Percentiles rank a stretch among this genome's conserved stretches.
Evolutionary conservation across 2,113 vertebrate species (phyloP).

Genomic region (Boulengeromyrus knoepffleri): DNA sequence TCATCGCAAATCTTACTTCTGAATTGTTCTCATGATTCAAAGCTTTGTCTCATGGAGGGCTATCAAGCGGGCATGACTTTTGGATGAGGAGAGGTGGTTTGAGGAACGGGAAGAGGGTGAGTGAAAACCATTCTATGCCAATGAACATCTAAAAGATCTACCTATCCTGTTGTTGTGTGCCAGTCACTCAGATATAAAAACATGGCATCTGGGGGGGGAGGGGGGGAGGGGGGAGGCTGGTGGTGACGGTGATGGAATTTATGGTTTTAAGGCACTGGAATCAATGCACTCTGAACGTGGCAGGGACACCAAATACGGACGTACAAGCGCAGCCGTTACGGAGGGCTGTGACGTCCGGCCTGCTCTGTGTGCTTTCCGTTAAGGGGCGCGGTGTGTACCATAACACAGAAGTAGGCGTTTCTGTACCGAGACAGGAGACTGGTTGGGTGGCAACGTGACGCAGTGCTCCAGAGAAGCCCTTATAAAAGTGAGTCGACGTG

Average conservation of each 20-base stretch:
- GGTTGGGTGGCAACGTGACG: not conserved
- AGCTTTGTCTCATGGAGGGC: not conserved
- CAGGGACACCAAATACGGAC: not conserved
- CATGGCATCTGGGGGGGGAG: not conserved
- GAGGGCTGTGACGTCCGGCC: not conserved
- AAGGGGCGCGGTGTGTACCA: not conserved
- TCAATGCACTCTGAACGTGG: not conserved
- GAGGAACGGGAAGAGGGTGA: not conserved
- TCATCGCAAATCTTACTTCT: not conserved
- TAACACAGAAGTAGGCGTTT: not conserved
- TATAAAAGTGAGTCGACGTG: slow-evolving; percentile 38
- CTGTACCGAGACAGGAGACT: not conserved
- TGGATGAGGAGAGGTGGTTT: not conserved
- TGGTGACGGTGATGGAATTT: not conserved
- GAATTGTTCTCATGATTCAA: not conserved
- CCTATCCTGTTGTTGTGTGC: not conserved
- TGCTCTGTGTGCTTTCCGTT: not conserved
- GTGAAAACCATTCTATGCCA: not conserved
- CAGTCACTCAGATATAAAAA: not conserved
- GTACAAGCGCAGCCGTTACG: not conserved
- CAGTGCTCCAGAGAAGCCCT: slow-evolving; percentile 53
- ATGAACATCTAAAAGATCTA: not conserved
- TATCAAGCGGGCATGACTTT: not conserved
- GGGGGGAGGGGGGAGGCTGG: not conserved
- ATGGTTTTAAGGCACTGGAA: slow-evolving; percentile 13